Base-by-base conservation (phyloP, 2,113 vertebrate species). In the Ia io region DNA sequence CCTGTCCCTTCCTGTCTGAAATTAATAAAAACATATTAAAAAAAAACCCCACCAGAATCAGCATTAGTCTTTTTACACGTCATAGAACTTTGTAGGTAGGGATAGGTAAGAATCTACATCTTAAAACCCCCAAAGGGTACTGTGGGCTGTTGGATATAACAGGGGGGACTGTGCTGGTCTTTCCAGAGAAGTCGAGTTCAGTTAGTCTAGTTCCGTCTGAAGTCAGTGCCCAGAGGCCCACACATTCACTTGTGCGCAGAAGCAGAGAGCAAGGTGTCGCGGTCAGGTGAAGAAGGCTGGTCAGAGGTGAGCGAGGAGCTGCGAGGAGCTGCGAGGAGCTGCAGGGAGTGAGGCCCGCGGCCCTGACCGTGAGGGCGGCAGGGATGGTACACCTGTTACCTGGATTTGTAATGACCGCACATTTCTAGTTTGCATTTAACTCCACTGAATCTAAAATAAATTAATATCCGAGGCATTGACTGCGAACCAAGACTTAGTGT, bases 361-460 rank as follows among this genome's bases (percentile, higher is more conserved):
- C 18, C n/a, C 61, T 44, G 37, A 14, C 28, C 32, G 0, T 4
- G 44, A 49, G 44, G 65, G 32, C 12, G 22, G 17, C 22, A 18
- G 63, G 47, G 23, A 2, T 22, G 20, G 35, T 16, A 2, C 20
- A 30, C 13, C 65, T 44, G 3, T 2, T 30, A 12, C 5, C 56
- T 1, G 0, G 67, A 76, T 17, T 20, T 42, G 20, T 8, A 3
- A 1, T 40, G 22, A 40, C 35, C 30, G 23, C 8, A 0, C 5
- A 5, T 71, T 73, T 87, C 76, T 53, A 2, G 35, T 63, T 94
- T 77, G 69, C 25, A 53, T 70, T 79, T 32, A 61, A 65, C 1
- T 25, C 18, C 13, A 20, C 4, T 16, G n/a, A 53, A 56, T 47
- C 37, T 22, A 13, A 71, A 61, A 28, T 22, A 44, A 80, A 59